A percentile compares a stretch with the other conserved stretches of the same genome.
Evolutionary conservation across 2,888 invertebrate species (phyloP).

Genomic region (Macroteleia sp.): DNA sequence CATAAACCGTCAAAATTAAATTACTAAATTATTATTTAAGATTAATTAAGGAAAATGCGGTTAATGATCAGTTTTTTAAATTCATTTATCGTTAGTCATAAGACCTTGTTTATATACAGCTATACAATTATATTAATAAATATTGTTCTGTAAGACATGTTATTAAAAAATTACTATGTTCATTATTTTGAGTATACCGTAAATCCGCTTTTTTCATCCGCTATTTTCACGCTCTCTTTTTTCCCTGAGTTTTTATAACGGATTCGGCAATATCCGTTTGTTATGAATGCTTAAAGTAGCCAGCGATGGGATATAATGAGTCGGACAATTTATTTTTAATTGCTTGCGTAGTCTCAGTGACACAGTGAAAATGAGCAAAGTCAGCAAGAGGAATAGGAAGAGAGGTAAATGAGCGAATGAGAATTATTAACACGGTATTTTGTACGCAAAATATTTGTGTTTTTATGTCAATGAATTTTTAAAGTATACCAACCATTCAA

Average conservation of each 20-base stretch:
- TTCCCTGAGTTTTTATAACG: background rate
- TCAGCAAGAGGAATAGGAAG: slow-evolving; percentile 6
- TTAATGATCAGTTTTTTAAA: too few relatives aligned
- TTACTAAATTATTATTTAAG: slow-evolving; percentile 24
- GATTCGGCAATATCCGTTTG: slow-evolving; percentile 21
- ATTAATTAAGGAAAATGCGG: background rate
- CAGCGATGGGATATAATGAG: slow-evolving; percentile 26
- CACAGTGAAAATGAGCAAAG: slow-evolving; percentile 14
- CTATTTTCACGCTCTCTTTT: slow-evolving; percentile 6
- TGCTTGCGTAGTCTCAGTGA: slow-evolving; percentile 7
- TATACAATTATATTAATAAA: too few relatives aligned
- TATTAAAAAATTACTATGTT: too few relatives aligned
- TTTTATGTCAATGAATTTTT: too few relatives aligned
- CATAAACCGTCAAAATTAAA: slow-evolving; percentile 7
- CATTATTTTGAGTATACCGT: too few relatives aligned
- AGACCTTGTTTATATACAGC: slow-evolving; percentile 22
- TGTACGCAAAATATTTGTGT: too few relatives aligned
- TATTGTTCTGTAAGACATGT: too few relatives aligned
- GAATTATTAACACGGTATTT: too few relatives aligned
- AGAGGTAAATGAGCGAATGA: slow-evolving; percentile 4
- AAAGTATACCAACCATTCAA: background rate
- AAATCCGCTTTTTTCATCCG: slow-evolving; percentile 14
- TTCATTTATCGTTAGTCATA: too few relatives aligned
- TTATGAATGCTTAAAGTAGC: slow-evolving; percentile 23
- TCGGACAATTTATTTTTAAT: slow-evolving; percentile 39